Percentiles rank a stretch among this genome's conserved stretches.
Conservation (phyloP, 2,888 invertebrate species). For the Chesias legatella region DNA sequence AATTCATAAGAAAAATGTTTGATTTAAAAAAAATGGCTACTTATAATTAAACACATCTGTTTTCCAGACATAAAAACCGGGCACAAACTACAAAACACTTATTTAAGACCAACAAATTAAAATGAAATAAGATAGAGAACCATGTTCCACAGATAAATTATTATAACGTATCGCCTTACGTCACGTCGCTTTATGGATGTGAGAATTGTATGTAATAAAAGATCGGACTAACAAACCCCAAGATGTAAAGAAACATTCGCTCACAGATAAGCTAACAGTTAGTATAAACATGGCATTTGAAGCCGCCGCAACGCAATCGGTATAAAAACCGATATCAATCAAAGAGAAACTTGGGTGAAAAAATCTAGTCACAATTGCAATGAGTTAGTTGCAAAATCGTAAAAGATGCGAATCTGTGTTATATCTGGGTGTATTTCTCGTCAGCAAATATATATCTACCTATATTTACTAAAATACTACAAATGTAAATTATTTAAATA, state of each 20-base stretch:
- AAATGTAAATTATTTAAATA: too few relatives aligned
- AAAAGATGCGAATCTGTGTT: conserved; percentile 8
- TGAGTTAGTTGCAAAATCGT: conserved; percentile 22
- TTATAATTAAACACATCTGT: too few relatives aligned
- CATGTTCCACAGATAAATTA: too few relatives aligned
- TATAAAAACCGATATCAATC: neutral
- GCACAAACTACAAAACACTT: too few relatives aligned
- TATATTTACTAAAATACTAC: too few relatives aligned
- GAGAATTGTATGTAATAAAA: conserved; percentile 29
- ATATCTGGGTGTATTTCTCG: neutral
- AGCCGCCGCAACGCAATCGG: neutral
- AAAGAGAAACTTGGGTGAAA: conserved; percentile 22
- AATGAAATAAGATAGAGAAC: too few relatives aligned
- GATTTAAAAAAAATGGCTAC: too few relatives aligned
- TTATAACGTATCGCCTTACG: conserved; percentile 2
- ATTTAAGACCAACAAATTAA: too few relatives aligned
- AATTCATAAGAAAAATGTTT: too few relatives aligned
- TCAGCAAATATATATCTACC: too few relatives aligned
- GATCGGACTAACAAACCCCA: conserved; percentile 20
- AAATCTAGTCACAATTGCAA: conserved; percentile 22
- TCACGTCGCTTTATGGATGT: conserved; percentile 14
- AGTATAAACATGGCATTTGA: neutral
- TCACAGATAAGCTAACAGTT: neutral
- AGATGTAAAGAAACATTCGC: conserved; percentile 16
- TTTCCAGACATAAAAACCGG: too few relatives aligned